These are phyloP conservation scores for Pollimyrus isidori DNA, from an alignment of 2,113 vertebrate species.

Conservation along the genomic window DNA sequence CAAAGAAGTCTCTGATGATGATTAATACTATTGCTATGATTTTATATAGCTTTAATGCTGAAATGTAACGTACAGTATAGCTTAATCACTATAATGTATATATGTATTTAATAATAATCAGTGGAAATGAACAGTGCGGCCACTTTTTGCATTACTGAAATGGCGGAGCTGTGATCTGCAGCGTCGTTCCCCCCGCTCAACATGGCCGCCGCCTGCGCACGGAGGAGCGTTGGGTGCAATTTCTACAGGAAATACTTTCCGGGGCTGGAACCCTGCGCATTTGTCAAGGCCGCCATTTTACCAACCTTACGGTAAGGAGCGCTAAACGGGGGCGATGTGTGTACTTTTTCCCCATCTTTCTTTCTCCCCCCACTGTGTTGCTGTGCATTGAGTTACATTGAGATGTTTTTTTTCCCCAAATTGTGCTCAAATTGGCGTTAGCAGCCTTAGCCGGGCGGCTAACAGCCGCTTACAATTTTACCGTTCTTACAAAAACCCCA, in stretches of 20 bases:
- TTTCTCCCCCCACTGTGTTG: background rate
- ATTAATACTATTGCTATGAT: background rate
- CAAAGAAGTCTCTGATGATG: background rate
- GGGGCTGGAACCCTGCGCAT: conserved; percentile 22
- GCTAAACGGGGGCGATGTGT: conserved; percentile 27
- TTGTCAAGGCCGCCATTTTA: conserved; percentile 68
- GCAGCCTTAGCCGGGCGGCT: background rate
- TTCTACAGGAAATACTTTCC: conserved; percentile 54
- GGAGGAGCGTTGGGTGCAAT: conserved; percentile 26
- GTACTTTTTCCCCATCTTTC: conserved; percentile 2
- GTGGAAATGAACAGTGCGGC: background rate
- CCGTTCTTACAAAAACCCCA: background rate
- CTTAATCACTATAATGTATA: background rate
- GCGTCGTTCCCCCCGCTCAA: conserved; percentile 16
- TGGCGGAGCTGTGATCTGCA: background rate
- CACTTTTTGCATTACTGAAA: background rate
- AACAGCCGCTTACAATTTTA: background rate
- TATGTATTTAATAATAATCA: background rate
- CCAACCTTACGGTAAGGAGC: conserved; percentile 68
- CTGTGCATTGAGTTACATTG: background rate
- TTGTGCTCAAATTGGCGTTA: background rate
- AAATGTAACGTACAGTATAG: background rate
- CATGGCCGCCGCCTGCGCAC: conserved; percentile 19
- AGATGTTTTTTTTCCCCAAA: background rate
- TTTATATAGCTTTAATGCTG: background rate